A percentile compares a stretch with the other conserved stretches of the same genome.
phyloP scores from a whole-genome alignment of 2,113 vertebrate genomes.

The Dendrocopos noguchii region DNA sequence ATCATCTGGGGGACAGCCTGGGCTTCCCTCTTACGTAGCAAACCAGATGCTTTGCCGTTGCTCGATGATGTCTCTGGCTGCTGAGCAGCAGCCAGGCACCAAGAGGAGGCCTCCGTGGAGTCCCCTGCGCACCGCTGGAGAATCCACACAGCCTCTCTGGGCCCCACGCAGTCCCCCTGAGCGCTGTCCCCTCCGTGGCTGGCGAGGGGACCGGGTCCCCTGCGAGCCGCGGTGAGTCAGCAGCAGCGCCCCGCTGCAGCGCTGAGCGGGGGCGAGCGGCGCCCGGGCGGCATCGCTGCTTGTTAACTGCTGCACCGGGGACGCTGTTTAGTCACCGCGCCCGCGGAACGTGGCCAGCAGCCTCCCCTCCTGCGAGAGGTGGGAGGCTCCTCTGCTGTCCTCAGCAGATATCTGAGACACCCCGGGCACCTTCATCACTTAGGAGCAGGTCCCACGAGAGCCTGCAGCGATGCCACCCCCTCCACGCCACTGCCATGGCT shows the following conservation, averaged over 20 bases:
- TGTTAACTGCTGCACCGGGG: slow-evolving; percentile 55
- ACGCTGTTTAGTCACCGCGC: slow-evolving; percentile 72
- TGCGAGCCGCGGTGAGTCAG: slow-evolving; percentile 52
- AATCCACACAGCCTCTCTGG: not conserved
- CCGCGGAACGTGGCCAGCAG: slow-evolving; percentile 6
- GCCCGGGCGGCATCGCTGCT: slow-evolving; percentile 43
- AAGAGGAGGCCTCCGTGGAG: not conserved
- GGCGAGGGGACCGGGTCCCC: not conserved
- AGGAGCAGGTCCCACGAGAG: not conserved
- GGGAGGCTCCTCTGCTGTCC: not conserved
- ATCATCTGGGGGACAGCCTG: not conserved
- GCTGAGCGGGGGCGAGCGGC: slow-evolving; percentile 56
- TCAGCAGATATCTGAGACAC: not conserved
- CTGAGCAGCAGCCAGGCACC: not conserved
- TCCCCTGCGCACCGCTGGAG: rapidly evolving
- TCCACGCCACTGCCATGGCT: not conserved
- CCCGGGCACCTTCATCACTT: not conserved
- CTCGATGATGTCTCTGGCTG: rapidly evolving
- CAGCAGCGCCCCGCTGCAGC: not conserved
- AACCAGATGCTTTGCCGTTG: not conserved
- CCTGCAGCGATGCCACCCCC: not conserved
- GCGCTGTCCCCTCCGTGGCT: not conserved
- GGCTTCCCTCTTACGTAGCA: rapidly evolving
- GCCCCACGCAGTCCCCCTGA: not conserved
- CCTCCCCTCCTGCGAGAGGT: not conserved